A percentile compares a stretch with the other conserved stretches of the same genome.
Evolutionary conservation across 2,113 vertebrate species (phyloP).

Genomic region (Panurus biarmicus): DNA sequence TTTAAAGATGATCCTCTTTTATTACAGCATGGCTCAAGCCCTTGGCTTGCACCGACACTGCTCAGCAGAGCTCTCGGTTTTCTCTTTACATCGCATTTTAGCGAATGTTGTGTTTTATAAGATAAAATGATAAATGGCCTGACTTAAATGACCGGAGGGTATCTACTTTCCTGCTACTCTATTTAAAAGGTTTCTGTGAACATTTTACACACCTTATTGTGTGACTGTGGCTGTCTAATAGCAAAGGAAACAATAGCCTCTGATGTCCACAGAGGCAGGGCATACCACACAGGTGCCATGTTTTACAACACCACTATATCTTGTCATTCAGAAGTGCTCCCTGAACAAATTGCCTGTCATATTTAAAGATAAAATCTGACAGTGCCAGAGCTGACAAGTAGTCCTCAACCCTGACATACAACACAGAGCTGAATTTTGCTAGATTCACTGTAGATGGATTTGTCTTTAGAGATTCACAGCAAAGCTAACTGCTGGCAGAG

Average conservation of each 20-base stretch:
- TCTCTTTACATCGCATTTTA: constrained; percentile 12
- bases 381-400: constrained; percentile 47
- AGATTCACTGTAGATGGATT: constrained; percentile 40
- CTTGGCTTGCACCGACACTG: not conserved
- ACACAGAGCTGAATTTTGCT: constrained; percentile 22
- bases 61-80: constrained; percentile 21
- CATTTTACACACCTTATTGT: constrained; percentile 48
- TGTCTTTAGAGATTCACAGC: constrained; percentile 47
- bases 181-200: constrained; percentile 59
- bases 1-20: not conserved
- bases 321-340: constrained; percentile 59
- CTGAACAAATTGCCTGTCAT: constrained; percentile 63
- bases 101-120: constrained; percentile 22
- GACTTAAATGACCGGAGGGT: constrained; percentile 49
- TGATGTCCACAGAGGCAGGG: constrained; percentile 49
- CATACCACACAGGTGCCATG: constrained; percentile 61
- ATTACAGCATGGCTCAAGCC: not conserved
- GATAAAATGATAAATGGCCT: constrained; percentile 60
- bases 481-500: constrained; percentile 32
- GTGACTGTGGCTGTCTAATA: constrained; percentile 29
- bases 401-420: constrained; percentile 43
- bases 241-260: constrained; percentile 52
- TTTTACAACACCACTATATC: constrained; percentile 70
- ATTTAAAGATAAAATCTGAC: constrained; percentile 60
- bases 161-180: constrained; percentile 21